These are phyloP conservation scores for Laticauda colubrina DNA, from an alignment of 2,113 vertebrate genomes.

Conservation along the genomic window DNA sequence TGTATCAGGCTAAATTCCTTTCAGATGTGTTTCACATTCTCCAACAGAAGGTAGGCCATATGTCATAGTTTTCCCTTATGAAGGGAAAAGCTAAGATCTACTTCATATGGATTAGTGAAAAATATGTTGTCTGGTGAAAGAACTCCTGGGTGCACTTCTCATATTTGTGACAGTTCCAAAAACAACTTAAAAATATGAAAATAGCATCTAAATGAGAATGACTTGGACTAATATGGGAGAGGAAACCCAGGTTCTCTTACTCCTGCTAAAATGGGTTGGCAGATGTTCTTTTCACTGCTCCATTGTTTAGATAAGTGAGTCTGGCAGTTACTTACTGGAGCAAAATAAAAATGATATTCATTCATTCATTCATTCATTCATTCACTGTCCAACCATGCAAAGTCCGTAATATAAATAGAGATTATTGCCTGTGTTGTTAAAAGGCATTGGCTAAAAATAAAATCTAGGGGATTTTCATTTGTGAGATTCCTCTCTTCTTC, in stretches of 20 bases:
- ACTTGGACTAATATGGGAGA: neutral
- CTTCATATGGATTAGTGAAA: neutral
- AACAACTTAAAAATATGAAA: neutral
- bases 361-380: neutral
- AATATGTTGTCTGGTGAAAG: neutral
- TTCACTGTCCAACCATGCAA: neutral
- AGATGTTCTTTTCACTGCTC: conserved; percentile 16
- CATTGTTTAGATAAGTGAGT: conserved; percentile 13
- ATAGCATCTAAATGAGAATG: neutral
- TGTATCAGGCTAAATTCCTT: neutral
- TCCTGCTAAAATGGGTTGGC: neutral
- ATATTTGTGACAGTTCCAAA: neutral
- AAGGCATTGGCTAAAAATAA: neutral
- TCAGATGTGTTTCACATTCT: neutral
- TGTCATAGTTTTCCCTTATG: neutral
- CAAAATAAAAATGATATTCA: conserved; percentile 48
- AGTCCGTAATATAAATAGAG: neutral
- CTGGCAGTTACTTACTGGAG: conserved; percentile 46
- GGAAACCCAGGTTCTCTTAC: neutral
- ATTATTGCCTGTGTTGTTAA: neutral
- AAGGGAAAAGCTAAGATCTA: neutral
- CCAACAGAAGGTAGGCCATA: neutral
- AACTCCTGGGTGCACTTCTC: neutral
- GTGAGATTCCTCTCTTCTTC: neutral
- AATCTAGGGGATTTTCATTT: neutral